Base-by-base conservation (phyloP, 2,797 vertebrate species). In the Crocodylus rhombifer region DNA sequence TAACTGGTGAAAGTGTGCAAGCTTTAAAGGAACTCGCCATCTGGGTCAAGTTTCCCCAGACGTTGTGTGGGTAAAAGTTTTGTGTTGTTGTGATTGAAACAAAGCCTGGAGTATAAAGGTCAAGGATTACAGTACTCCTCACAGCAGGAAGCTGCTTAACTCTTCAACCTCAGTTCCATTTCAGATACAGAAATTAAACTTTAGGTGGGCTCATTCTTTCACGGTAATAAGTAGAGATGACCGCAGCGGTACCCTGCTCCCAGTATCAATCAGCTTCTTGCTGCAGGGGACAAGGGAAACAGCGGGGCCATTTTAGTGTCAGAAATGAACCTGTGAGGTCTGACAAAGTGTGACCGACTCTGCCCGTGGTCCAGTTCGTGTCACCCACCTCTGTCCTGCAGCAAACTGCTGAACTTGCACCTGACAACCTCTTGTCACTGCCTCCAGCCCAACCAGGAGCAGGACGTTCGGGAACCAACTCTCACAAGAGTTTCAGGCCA, bases 401-500 rank as follows among this genome's bases (percentile, higher is more conserved):
- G 61, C 4, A 67, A 78, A n/a, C 75, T 55, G 79, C 33, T 76
- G 25, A n/a, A 3, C 14, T 82, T 12, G 82, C 75, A 82, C 75
- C 87, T 75, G 80, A 57, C 28, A 63, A 63, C 14, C 57, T 14
- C 51, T 30, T 76, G 21, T 42, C 42, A 5, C 42, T 42, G 42
- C 42, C 82, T 42, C 13, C 80, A 60, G 71, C 73, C 73, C 58
- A 36, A 25, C 8, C 71, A 10, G 3, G 7, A n/a, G 71, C 86
- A 73, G 79, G 87, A 79, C 67, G 65, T 62, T 8, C 20, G 17
- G 1, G 87, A 56, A 23, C 7, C 36, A 62, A 65, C 82, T 57
- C 36, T 60, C 0, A 3, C 18, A 1, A 57, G 5, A 20, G 16
- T 67, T 2, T 12, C 3, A 2, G 61, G 30, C 83, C 56, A 12